A percentile compares a stretch with the other conserved stretches of the same genome.
Conservation (phyloP, 2,888 invertebrate species). For the Adelphocoris suturalis region DNA sequence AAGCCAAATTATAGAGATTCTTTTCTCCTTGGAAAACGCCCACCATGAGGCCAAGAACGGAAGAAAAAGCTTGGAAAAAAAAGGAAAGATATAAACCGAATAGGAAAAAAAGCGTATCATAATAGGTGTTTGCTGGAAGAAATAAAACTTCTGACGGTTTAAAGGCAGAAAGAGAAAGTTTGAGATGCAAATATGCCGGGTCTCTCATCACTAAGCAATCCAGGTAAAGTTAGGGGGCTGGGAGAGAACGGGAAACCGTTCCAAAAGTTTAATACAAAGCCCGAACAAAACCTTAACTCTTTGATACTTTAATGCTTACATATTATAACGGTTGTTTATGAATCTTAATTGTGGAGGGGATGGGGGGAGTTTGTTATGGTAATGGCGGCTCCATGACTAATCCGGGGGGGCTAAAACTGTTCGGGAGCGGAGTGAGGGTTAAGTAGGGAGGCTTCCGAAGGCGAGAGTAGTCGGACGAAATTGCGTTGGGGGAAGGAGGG, state of each 20-base stretch:
- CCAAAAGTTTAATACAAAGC: constrained; percentile 32
- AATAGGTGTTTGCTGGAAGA: constrained; percentile 36
- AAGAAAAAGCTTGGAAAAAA: not conserved
- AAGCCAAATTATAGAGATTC: not conserved
- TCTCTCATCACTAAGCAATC: constrained; percentile 56
- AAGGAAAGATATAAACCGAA: not conserved
- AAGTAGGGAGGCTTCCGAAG: not conserved
- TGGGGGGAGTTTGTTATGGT: constrained; percentile 58
- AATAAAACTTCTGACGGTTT: constrained; percentile 21
- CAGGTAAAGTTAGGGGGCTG: constrained; percentile 22
- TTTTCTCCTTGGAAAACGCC: not conserved
- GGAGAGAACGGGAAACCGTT: not conserved
- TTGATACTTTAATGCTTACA: constrained; percentile 67
- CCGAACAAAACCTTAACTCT: constrained; percentile 52
- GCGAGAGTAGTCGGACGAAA: not conserved
- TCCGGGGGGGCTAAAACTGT: constrained; percentile 57
- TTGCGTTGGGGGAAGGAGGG: not conserved
- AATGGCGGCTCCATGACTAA: constrained; percentile 63
- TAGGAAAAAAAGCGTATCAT: constrained; percentile 9
- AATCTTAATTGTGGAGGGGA: constrained; percentile 59
- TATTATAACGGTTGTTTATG: constrained; percentile 63
- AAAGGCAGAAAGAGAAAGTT: constrained; percentile 40
- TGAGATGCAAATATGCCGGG: constrained; percentile 38
- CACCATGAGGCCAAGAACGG: not conserved
- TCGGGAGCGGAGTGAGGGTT: constrained; percentile 8